Base-by-base conservation (phyloP, 2,797 vertebrate species). In the Triplophysa bombifrons region DNA sequence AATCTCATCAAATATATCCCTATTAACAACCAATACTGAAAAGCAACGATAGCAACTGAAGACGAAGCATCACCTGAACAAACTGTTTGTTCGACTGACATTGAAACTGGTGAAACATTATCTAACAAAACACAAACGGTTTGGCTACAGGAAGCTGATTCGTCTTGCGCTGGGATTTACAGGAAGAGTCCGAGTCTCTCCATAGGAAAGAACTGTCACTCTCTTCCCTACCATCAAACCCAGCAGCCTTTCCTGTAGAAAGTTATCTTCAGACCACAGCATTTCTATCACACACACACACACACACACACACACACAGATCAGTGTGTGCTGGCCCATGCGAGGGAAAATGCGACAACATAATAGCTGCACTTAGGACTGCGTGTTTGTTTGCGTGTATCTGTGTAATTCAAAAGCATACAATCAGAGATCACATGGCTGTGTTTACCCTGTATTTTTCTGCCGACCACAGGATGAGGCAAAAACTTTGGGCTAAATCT, bases 161-260 rank as follows among this genome's bases (percentile, higher is more conserved):
- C 60, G 30, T 79, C 68, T 50, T 27, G 56, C 30, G 27, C 9
- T 66, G 48, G 50, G 14, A 17, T 73, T 65, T 74, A 51, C 30
- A 67, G 70, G 71, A 78, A 65, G 63, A 82, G 25, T 64, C 78
- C 4, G 69, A 72, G 48, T 66, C 64, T 71, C 51, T 72, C 53
- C 50, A 83, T 76, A 84, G 83, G 85, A 83, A 82, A 64, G 34
- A 56, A 64, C 44, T 56, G 48, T 70, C 61, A 44, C 55, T 56
- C 61, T 60, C 55, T 78, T 78, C 61, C 27, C 48, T 48, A 38
- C 51, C 64, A 76, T 82, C 65, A 79, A 83, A 76, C 51, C 34
- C 53, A 76, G 82, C 76, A 82, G 74, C 48, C 27, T 80, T 80
- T 83, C 84, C 83, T 84, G 69, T 70, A 81, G 84, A 84, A 85